Evolutionary conservation across 2,797 vertebrate species (phyloP).

Genomic region (Lithobates sylvaticus): DNA sequence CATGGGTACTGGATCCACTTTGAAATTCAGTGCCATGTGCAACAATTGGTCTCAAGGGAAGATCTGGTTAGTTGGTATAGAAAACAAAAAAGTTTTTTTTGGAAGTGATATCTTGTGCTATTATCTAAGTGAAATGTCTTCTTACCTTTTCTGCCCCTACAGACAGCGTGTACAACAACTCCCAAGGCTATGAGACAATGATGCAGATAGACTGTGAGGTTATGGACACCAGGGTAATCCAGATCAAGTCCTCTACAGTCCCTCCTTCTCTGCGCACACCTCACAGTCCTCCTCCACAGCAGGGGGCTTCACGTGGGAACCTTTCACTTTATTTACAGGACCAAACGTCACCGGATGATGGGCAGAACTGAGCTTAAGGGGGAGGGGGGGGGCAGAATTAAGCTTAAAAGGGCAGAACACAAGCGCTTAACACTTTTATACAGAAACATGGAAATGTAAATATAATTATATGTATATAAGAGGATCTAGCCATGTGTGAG

Average conservation of each 20-base stretch:
- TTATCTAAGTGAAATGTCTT: background rate
- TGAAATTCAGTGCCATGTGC: too few relatives aligned
- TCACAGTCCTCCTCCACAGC: constrained; percentile 9
- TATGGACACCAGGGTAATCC: constrained; percentile 91
- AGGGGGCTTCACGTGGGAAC: constrained; percentile 31
- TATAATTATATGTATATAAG: constrained; percentile 47
- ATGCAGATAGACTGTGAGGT: constrained; percentile 97
- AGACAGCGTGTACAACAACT: constrained; percentile 86
- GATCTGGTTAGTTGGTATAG: too few relatives aligned
- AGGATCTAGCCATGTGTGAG: constrained; percentile 17
- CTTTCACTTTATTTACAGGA: constrained; percentile 54
- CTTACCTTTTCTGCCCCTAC: constrained; percentile 15
- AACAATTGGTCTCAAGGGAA: too few relatives aligned
- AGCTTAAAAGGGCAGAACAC: background rate
- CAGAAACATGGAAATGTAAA: constrained; percentile 11
- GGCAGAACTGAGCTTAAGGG: constrained; percentile 19
- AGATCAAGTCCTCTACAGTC: constrained; percentile 89
- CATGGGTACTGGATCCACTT: too few relatives aligned
- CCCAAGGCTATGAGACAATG: constrained; percentile 90
- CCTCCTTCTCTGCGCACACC: constrained; percentile 81
- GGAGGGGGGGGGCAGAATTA: constrained; percentile 19
- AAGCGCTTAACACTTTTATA: background rate
- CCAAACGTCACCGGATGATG: constrained; percentile 18
- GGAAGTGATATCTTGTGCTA: too few relatives aligned
- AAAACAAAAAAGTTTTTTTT: too few relatives aligned